Evolutionary conservation across 2,888 invertebrate genomes (phyloP), one percentile per base, ranked within the genome.

Genomic region (Drosophila suboccidentalis): DNA sequence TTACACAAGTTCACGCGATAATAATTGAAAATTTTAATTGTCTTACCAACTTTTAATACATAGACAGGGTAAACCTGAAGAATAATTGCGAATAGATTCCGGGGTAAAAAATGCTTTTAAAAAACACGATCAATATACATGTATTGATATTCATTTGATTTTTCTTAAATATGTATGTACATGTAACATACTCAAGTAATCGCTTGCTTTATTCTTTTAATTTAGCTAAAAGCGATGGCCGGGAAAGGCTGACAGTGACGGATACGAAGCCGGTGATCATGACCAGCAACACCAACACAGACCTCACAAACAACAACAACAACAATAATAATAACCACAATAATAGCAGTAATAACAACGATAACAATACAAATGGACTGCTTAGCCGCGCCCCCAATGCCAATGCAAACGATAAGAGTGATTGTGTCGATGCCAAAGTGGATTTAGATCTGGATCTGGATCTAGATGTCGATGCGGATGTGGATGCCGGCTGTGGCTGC

Each of bases 151-250:
- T n/a, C 2, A 5, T 10, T 13, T 15, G 47, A 26, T 29, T 47
- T 29, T 5, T 46, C 19, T 11, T 11, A 32, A 19, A 9, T 11
- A 13, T 39, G 10, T 19, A 26, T 34, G 6, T 19, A 22, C 26
- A 10, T 47, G n/a, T n/a, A n/a, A n/a, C n/a, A n/a, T n/a, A n/a
- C n/a, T 34, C 17, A 13, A 50, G 5, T 34, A 50, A 50, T 50
- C 13, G 3, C 0, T 19, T 19, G 3, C 13, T 5, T 8, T 5
- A 13, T 29, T 4, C 5, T 9, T 46, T 29, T 2, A 4, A 32
- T 55, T 74, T 74, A 93, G 93, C 93, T 34, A 93, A 93, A 82
- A 92, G 87, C 80, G 92, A 93, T 91, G 92, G 92, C 66, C 92
- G 91, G 64, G 92, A 93, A 66, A 88, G 91, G 38, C 79, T 93